Evolutionary conservation across 2,797 vertebrate genomes (phyloP).

Genomic region (Alca torda): DNA sequence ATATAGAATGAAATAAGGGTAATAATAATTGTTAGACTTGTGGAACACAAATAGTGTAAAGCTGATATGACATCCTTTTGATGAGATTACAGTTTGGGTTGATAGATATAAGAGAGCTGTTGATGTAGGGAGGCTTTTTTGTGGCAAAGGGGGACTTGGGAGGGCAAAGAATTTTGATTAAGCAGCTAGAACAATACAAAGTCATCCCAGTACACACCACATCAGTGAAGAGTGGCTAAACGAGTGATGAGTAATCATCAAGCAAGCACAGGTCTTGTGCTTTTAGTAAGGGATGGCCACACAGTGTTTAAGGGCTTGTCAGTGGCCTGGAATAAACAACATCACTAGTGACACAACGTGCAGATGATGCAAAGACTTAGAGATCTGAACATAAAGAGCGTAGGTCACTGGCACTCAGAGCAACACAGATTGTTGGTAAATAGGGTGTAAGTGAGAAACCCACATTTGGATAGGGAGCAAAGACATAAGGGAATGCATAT

Average conservation of each 20-base stretch:
- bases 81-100: background rate
- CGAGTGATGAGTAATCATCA: background rate
- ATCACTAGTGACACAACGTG: background rate
- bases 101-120: background rate
- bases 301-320: background rate
- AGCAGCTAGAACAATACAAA: background rate
- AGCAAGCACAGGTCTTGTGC: background rate
- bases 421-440: background rate
- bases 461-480: background rate
- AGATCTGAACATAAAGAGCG: background rate
- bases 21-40: slow-evolving; percentile 7
- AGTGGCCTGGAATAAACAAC: background rate
- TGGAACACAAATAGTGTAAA: background rate
- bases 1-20: slow-evolving; percentile 11
- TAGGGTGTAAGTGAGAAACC: background rate
- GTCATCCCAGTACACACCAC: accelerated
- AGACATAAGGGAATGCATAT: background rate
- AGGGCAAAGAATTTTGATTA: background rate
- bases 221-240: background rate
- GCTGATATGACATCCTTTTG: background rate
- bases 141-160: background rate
- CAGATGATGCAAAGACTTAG: background rate
- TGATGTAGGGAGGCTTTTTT: background rate
- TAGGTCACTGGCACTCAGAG: background rate
- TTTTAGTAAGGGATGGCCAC: background rate